These are phyloP conservation scores for Ochotona curzoniae DNA, from an alignment of 2,113 vertebrate species.

Conservation along the genomic window DNA sequence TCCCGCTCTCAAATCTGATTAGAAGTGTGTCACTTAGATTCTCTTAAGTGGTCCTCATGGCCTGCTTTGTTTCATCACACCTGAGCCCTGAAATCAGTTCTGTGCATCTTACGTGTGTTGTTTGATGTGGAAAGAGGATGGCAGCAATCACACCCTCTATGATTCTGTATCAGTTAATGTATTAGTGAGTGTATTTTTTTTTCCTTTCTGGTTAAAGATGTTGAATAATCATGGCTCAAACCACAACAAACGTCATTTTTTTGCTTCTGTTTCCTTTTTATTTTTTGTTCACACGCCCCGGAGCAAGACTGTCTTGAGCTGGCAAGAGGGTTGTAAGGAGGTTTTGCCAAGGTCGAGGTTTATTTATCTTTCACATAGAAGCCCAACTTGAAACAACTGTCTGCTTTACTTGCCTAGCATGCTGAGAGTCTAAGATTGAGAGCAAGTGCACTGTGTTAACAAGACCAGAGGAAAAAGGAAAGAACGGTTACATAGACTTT, in stretches of 20 bases:
- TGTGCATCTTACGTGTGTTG: background rate
- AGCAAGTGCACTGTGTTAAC: background rate
- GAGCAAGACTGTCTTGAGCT: background rate
- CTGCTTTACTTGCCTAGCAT: background rate
- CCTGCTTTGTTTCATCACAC: background rate
- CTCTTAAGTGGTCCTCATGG: background rate
- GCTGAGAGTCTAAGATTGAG: background rate
- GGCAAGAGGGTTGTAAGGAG: background rate
- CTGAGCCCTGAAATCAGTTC: background rate
- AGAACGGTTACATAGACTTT: no score
- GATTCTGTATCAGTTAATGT: background rate
- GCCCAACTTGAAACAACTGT: background rate
- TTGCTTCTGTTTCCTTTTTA: background rate
- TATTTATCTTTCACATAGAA: constrained; percentile 10
- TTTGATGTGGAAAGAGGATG: background rate
- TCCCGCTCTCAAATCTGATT: background rate
- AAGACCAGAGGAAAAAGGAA: background rate
- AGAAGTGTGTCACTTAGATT: background rate
- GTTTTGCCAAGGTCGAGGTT: background rate
- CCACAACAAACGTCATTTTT: background rate
- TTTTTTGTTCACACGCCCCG: background rate
- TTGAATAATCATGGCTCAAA: background rate
- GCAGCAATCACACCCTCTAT: background rate
- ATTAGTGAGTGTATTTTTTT: background rate
- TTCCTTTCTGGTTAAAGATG: background rate